These are phyloP conservation scores for Oncorhynchus gorbuscha DNA, from an alignment of 2,113 vertebrate species.

Conservation along the genomic window DNA sequence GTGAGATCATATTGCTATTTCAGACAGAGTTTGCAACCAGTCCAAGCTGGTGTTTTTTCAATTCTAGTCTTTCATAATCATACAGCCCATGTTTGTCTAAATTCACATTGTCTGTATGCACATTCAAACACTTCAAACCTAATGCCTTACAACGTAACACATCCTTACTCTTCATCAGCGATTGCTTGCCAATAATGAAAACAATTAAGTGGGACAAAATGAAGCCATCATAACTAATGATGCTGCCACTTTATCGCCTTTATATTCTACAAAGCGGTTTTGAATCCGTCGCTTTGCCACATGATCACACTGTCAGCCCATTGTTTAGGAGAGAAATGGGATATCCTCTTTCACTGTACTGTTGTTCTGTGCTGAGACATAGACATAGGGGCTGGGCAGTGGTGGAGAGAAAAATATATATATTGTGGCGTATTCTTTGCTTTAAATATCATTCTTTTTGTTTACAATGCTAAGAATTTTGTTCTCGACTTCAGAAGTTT, in stretches of 20 bases:
- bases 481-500: no score
- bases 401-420: neutral
- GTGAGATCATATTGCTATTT: no score
- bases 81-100: no score
- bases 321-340: constrained; percentile 54
- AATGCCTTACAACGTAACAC: constrained; percentile 23
- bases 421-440: neutral
- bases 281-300: constrained; percentile 57
- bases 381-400: neutral
- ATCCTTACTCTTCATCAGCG: constrained; percentile 41
- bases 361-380: constrained; percentile 22
- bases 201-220: constrained; percentile 50
- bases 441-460: no score
- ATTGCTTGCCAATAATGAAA: constrained; percentile 51
- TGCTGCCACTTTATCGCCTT: constrained; percentile 62
- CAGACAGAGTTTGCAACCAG: no score
- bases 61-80: no score
- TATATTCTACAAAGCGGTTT: constrained; percentile 38
- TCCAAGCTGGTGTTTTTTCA: no score
- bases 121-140: no score
- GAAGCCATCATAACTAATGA: constrained; percentile 49
- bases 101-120: no score
- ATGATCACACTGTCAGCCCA: constrained; percentile 44
- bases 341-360: constrained; percentile 36
- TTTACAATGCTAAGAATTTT: no score